These are phyloP conservation scores for Tethea ocularis DNA, from an alignment of 2,888 invertebrate genomes.

Conservation along the genomic window DNA sequence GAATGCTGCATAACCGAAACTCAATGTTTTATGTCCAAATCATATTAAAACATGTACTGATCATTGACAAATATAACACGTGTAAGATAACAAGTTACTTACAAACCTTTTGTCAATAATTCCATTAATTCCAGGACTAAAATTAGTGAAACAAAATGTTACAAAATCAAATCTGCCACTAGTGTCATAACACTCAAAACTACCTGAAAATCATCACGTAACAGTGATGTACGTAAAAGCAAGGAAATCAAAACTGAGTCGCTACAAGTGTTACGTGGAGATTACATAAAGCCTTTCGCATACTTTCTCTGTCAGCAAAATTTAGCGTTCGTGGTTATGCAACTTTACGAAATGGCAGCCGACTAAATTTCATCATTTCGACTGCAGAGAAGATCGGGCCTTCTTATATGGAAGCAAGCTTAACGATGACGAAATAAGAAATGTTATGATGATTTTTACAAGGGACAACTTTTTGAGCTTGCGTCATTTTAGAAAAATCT, in stretches of 20 bases:
- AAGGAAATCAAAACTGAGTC: slow-evolving; percentile 82
- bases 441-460: slow-evolving; percentile 45
- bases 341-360: slow-evolving; percentile 77
- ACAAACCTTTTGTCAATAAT: background rate
- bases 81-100: background rate
- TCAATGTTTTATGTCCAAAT: background rate
- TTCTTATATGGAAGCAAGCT: slow-evolving; percentile 63
- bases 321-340: slow-evolving; percentile 78
- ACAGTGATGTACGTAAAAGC: slow-evolving; percentile 75
- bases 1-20: background rate
- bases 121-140: slow-evolving; percentile 17
- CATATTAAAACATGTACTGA: background rate
- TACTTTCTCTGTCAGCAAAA: slow-evolving; percentile 84
- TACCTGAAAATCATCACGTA: slow-evolving; percentile 71
- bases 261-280: slow-evolving; percentile 73
- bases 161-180: slow-evolving; percentile 31
- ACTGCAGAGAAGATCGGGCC: slow-evolving; percentile 69
- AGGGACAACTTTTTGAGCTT: slow-evolving; percentile 11
- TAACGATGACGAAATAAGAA: slow-evolving; percentile 66
- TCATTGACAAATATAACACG: background rate
- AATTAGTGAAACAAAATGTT: slow-evolving; percentile 24
- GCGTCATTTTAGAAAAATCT: background rate
- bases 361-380: slow-evolving; percentile 81
- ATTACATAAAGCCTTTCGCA: slow-evolving; percentile 82
- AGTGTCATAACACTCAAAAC: slow-evolving; percentile 55